Conservation (phyloP, 2,113 vertebrate species). For the Nyctereutes procyonoides region DNA sequence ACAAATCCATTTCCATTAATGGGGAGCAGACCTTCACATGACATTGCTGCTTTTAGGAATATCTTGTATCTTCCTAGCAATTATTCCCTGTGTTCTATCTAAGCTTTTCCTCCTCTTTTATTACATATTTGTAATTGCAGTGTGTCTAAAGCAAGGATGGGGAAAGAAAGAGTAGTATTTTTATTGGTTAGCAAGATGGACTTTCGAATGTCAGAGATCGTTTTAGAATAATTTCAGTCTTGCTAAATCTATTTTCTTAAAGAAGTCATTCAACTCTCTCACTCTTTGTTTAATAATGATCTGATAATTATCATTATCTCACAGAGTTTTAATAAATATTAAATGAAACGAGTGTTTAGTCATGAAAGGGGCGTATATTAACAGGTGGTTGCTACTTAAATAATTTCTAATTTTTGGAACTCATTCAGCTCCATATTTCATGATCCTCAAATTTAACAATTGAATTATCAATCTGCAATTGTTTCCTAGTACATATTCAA, state of each 20-base stretch:
- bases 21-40: background rate
- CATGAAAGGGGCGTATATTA: background rate
- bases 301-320: background rate
- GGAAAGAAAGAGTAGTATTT: background rate
- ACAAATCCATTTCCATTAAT: background rate
- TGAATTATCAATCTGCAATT: background rate
- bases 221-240: background rate
- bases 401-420: background rate
- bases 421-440: background rate
- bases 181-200: background rate
- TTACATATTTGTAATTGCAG: background rate
- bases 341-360: background rate
- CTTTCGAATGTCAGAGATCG: background rate
- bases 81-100: background rate
- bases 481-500: background rate
- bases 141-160: background rate
- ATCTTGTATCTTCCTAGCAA: background rate
- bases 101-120: background rate
- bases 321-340: background rate
- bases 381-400: background rate
- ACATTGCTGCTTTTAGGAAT: background rate
- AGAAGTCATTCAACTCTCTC: background rate
- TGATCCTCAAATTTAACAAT: rapidly evolving
- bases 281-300: background rate
- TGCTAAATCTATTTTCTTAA: background rate